Evolutionary conservation across 2,888 invertebrate species (phyloP), one percentile per base, ranked within the genome.

Genomic region (Onthophagus sagittarius): DNA sequence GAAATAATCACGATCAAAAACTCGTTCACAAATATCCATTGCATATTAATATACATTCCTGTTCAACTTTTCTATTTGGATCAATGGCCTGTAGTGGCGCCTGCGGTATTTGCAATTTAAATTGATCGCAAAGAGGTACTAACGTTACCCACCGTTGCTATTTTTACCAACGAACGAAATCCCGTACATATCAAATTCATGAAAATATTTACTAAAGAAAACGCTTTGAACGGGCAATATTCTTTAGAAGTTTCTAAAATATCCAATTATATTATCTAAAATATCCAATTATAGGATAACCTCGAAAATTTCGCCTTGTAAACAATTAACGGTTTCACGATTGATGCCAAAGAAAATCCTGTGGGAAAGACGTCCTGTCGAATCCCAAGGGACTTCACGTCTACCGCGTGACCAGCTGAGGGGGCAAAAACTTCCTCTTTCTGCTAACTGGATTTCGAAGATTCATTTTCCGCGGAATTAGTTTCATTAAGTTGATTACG

Each of bases 401-500:
- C 23, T 23, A 23, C 23, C 23, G 23, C 39, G 11, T 11, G 39
- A 9, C 39, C 9, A 53, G 39, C 39, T 53, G 39, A 53, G 6
- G 11, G 39, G 11, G 39, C 39, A 53, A 53, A 53, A 53, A 53
- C 39, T 53, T 53, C 7, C 11, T 53, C 39, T 53, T 53, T 53
- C 39, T 7, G 7, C 33, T 53, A 53, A 53, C 39, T 53, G 39
- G 39, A 53, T 53, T 53, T 53, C 39, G 7, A 7, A 53, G 39
- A 67, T 67, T 67, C 67, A 67, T 67, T 67, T 67, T 32, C 31
- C 5, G 31, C 6, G 67, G 67, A 67, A 67, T 67, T 67, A 67
- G 67, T 67, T 67, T 67, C 67, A 67, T 67, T 67, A 67, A 67
- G 67, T 67, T 32, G 32, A 67, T 67, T 67, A 67, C 39, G 39